Evolutionary conservation across 1,140 invertebrate species (phyloP).

Genomic region (Brachionus koreanus): DNA sequence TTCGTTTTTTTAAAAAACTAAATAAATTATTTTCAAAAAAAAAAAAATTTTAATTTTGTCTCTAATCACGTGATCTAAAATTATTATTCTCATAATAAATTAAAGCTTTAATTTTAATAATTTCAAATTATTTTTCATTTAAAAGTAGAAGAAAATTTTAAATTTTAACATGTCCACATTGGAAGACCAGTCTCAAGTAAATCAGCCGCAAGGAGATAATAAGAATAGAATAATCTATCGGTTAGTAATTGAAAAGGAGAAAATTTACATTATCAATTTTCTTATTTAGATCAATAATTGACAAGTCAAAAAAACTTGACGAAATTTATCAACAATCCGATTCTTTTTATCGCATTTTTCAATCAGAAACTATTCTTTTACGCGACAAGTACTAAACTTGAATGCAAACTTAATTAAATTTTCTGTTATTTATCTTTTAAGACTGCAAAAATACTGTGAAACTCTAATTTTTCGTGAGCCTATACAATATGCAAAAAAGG

Average conservation of each 20-base stretch:
- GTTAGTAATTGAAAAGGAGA: too few species aligned
- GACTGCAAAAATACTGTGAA: conserved; percentile 73
- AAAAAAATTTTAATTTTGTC: background rate
- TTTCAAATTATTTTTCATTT: background rate
- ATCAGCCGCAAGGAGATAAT: background rate
- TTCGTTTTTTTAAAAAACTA: conserved; percentile 1
- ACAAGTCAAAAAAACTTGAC: conserved; percentile 29
- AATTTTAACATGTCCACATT: background rate
- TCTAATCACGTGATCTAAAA: background rate
- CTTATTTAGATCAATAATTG: conserved; percentile 8
- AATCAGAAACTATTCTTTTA: background rate
- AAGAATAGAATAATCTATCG: conserved; percentile 5
- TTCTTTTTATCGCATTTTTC: conserved; percentile 10
- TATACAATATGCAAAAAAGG: conserved; percentile 73
- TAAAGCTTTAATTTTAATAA: background rate
- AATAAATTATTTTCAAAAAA: background rate
- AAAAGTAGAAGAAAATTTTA: background rate
- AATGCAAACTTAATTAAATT: too few species aligned
- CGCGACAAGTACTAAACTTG: conserved; percentile 5
- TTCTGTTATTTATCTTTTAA: too few species aligned
- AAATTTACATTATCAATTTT: too few species aligned
- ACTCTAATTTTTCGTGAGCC: conserved; percentile 73
- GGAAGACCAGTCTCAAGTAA: background rate
- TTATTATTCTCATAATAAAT: background rate
- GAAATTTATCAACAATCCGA: background rate